Evolutionary conservation across 2,888 invertebrate species (phyloP), one percentile per base, ranked within the genome.

Genomic region (Dynastes grantii): DNA sequence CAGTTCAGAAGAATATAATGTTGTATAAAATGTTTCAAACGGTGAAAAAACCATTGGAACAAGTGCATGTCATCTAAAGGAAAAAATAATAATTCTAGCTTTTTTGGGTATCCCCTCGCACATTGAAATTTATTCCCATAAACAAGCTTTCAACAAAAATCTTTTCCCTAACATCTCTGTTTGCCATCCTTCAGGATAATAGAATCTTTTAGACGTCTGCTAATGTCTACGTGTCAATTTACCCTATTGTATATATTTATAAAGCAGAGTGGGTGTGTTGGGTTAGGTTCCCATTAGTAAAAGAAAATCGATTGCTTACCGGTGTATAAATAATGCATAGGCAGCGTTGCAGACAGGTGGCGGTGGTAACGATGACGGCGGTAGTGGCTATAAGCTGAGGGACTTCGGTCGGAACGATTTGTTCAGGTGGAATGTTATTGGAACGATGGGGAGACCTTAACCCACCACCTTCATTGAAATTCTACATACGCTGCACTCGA

Each of bases 321-420:
- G 55, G 32, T 71, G 55, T 71, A 58, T 71, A 71, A 71, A 71
- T 71, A 71, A 71, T 71, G 71, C 71, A 71, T 71, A 55, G 71
- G 55, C 55, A 55, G 71, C 37, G 37, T 71, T 71, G 37, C 37
- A 55, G 71, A 37, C 71, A 71, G 71, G 71, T 71, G 71, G 71
- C 32, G 55, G 71, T 65, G 65, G 45, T 45, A 45, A 16, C 65
- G 65, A 37, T 65, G 65, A 16, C 8, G 55, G 55, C 22, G 13
- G 55, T 13, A 40, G 45, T 65, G n/a, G 65, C 65, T 37, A 16
- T 40, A 55, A 55, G 11, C 65, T 65, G 32, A 55, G 29, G 71
- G 29, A 32, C 71, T 71, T 71, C 71, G 71, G 32, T 32, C 71
- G 29, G 55, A 53, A 37, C 71, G 55, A 71, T 71, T 55, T 71